A percentile compares a stretch with the other conserved stretches of the same genome.
phyloP scores from a whole-genome alignment of 2,113 vertebrate genomes.

The Saiga tatarica region DNA sequence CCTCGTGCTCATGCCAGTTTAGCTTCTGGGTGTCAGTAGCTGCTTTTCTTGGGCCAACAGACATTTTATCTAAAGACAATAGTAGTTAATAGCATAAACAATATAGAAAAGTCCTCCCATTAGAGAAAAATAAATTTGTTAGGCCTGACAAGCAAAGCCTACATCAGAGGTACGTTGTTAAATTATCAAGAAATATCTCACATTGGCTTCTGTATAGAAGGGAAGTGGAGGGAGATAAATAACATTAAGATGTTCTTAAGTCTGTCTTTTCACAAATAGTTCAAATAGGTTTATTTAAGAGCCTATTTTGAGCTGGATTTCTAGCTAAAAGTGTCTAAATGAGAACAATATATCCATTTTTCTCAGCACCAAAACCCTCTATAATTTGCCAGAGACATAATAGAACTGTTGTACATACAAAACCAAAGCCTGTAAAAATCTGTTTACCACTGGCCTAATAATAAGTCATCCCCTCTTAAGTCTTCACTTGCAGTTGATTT shows the following conservation, averaged over 20 bases:
- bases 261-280: conserved; percentile 47
- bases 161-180: background rate
- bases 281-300: conserved; percentile 7
- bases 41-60: background rate
- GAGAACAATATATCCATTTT: conserved; percentile 60
- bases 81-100: background rate
- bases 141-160: background rate
- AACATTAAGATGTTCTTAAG: conserved; percentile 15
- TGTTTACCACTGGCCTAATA: conserved; percentile 44
- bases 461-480: conserved; percentile 3
- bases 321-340: conserved; percentile 52
- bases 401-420: conserved; percentile 44
- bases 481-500: conserved; percentile 5
- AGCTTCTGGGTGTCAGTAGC: background rate
- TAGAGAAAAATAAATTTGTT: background rate
- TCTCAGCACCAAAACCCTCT: conserved; percentile 45
- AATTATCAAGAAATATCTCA: conserved; percentile 12
- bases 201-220: background rate
- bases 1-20: background rate
- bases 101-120: background rate
- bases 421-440: conserved; percentile 30
- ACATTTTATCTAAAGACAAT: background rate
- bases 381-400: conserved; percentile 61
- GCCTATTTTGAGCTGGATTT: conserved; percentile 51
- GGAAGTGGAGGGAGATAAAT: background rate